Percentiles rank a stretch among this genome's conserved stretches.
Conservation (phyloP, 1,140 invertebrate genomes). For the Cryptotermes secundus region DNA sequence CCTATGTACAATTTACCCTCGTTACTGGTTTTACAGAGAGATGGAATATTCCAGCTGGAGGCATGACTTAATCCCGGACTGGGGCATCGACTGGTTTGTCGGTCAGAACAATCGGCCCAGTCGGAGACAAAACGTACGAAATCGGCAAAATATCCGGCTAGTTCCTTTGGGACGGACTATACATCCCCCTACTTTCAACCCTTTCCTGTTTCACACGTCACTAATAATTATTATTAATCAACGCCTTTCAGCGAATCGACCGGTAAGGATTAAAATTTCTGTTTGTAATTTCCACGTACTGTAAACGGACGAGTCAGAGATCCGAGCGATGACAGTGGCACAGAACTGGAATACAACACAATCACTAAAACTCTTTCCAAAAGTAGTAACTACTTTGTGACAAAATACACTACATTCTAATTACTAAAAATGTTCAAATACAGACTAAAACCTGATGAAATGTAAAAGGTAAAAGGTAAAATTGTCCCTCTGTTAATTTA, state of each 20-base stretch:
- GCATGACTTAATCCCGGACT: neutral
- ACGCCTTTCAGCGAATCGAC: neutral
- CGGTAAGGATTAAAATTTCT: neutral
- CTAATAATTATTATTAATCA: constrained; percentile 16
- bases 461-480: no score
- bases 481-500: no score
- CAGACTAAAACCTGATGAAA: no score
- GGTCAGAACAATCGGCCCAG: neutral
- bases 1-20: neutral
- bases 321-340: neutral
- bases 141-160: neutral
- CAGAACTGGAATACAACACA: neutral
- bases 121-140: neutral
- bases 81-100: neutral
- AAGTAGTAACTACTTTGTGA: no score
- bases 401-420: no score
- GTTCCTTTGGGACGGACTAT: neutral
- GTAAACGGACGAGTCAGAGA: neutral
- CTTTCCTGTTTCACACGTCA: neutral
- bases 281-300: neutral
- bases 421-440: no score
- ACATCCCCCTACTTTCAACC: neutral
- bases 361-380: neutral
- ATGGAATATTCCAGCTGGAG: neutral
- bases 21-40: neutral